Evolutionary conservation across 2,797 vertebrate genomes (phyloP).

Genomic region (Hafferia zeledoni): DNA sequence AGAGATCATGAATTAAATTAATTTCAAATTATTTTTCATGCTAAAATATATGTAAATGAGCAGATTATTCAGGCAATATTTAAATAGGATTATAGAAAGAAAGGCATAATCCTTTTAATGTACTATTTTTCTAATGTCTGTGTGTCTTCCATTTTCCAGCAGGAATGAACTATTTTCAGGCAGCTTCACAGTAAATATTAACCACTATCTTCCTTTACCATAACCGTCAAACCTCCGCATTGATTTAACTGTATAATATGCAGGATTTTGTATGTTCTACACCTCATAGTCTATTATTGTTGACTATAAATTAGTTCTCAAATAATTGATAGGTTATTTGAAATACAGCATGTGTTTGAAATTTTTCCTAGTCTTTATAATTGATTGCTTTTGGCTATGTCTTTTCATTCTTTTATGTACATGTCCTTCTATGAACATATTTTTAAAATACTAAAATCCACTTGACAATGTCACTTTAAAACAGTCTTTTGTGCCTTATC

Average conservation of each 20-base stretch:
- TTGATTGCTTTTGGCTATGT: constrained; percentile 21
- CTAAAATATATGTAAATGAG: not conserved
- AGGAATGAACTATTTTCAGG: not conserved
- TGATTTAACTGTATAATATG: not conserved
- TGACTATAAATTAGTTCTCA: constrained; percentile 12
- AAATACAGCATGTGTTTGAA: not conserved
- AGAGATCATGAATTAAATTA: not conserved
- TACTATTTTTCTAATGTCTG: not conserved
- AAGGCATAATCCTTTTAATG: constrained; percentile 5
- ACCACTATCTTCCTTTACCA: not conserved
- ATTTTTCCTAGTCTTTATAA: constrained; percentile 11
- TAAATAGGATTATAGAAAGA: constrained; percentile 25
- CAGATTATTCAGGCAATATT: not conserved
- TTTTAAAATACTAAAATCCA: constrained; percentile 41
- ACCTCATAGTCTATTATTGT: not conserved
- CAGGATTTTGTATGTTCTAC: not conserved
- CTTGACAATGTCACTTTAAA: constrained; percentile 41
- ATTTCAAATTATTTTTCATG: constrained; percentile 10
- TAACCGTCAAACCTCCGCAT: not conserved
- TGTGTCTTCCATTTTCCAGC: not conserved
- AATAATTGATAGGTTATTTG: not conserved
- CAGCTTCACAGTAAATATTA: not conserved
- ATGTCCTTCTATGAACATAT: not conserved
- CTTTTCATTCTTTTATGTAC: constrained; percentile 5
- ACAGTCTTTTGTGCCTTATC: constrained; percentile 27